Evolutionary conservation across 2,888 invertebrate species (phyloP).

Genomic region (Nomada hirtipes): DNA sequence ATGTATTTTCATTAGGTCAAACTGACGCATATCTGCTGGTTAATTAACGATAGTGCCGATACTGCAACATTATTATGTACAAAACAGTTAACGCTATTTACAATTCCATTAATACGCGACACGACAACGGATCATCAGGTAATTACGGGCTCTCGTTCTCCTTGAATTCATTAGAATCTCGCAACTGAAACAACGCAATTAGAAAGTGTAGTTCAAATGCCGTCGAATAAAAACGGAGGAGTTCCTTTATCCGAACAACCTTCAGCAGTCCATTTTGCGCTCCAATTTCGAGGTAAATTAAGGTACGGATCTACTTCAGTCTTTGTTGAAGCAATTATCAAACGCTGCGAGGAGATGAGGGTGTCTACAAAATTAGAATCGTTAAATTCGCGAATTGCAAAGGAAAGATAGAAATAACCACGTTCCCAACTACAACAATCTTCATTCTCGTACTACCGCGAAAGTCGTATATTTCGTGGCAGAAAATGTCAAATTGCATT

Average conservation of each 20-base stretch:
- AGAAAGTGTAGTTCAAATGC: constrained; percentile 60
- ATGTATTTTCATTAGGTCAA: no score
- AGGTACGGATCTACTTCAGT: constrained; percentile 61
- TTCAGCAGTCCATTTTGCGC: constrained; percentile 61
- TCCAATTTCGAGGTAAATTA: constrained; percentile 55
- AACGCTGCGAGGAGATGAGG: constrained; percentile 50
- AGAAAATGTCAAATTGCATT: constrained; percentile 25
- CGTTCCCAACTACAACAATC: constrained; percentile 20
- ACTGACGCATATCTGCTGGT: no score
- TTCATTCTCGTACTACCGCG: constrained; percentile 24
- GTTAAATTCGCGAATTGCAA: constrained; percentile 50
- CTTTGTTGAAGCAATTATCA: constrained; percentile 67
- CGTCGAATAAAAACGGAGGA: constrained; percentile 47
- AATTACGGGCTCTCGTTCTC: constrained; percentile 11
- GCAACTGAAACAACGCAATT: constrained; percentile 34
- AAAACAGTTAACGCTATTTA: no score
- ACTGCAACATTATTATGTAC: no score
- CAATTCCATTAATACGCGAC: neutral
- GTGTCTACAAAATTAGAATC: constrained; percentile 63
- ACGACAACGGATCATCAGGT: neutral
- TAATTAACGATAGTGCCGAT: no score
- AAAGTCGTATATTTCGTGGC: neutral
- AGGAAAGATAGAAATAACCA: constrained; percentile 34
- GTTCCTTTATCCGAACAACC: constrained; percentile 66
- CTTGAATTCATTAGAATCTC: constrained; percentile 27